Percentiles rank a stretch among this genome's conserved stretches.
These are phyloP conservation scores for Acanthaster planci DNA, from an alignment of 35 echinoderm and acorn worm species.

Conservation along the genomic window DNA sequence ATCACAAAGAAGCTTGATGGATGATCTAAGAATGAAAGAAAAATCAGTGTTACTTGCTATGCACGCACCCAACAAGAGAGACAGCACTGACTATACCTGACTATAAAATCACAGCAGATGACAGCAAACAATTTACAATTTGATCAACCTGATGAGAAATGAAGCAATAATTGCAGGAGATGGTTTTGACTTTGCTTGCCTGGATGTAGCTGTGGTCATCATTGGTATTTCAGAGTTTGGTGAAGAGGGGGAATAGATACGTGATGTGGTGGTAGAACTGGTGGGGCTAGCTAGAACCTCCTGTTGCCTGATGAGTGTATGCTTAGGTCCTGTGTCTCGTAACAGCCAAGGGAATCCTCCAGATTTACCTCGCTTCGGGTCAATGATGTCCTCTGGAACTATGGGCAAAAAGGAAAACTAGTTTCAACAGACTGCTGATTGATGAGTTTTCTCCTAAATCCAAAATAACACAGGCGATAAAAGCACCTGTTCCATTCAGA, in stretches of 20 bases:
- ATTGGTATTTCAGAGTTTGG: slow-evolving; percentile 44
- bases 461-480: too few relatives aligned
- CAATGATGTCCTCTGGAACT: slow-evolving; percentile 80
- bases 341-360: slow-evolving; percentile 66
- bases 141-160: too few relatives aligned
- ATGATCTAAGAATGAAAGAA: slow-evolving; percentile 52
- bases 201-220: slow-evolving; percentile 34
- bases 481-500: too few relatives aligned
- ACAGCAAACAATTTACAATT: too few relatives aligned
- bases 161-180: too few relatives aligned
- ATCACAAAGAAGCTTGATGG: slow-evolving; percentile 93
- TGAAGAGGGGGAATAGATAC: slow-evolving; percentile 53
- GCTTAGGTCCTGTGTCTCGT: slow-evolving; percentile 57
- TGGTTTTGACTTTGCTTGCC: slow-evolving; percentile 14
- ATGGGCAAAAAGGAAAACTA: not conserved
- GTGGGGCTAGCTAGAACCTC: slow-evolving; percentile 55
- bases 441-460: too few relatives aligned
- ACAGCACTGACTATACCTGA: too few relatives aligned
- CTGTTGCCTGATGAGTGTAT: slow-evolving; percentile 71
- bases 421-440: too few relatives aligned
- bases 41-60: not conserved
- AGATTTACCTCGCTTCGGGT: slow-evolving; percentile 39
- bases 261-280: slow-evolving; percentile 23
- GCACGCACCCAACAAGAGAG: too few relatives aligned
- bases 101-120: too few relatives aligned